A percentile compares a stretch with the other conserved stretches of the same genome.
Conservation (phyloP, 2,797 vertebrate genomes). For the Sebastes taczanowskii region DNA sequence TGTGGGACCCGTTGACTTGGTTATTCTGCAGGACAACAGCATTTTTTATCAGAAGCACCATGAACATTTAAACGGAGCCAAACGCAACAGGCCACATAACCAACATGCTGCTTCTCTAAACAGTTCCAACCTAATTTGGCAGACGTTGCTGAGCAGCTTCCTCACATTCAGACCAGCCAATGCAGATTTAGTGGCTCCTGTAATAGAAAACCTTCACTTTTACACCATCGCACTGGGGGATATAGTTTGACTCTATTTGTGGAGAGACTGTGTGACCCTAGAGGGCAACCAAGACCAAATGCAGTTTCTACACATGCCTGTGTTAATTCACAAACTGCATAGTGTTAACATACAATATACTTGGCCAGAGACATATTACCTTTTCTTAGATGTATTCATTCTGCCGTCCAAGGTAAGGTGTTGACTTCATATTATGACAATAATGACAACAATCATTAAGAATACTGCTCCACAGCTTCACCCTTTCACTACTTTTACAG, state of each 20-base stretch:
- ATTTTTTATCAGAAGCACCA: slow-evolving; percentile 3
- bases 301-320: not conserved
- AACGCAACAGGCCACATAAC: slow-evolving; percentile 5
- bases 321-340: not conserved
- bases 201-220: not conserved
- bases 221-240: not conserved
- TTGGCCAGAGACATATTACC: not conserved
- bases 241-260: not conserved
- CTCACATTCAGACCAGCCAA: slow-evolving; percentile 1
- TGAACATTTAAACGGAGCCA: not conserved
- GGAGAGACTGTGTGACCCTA: slow-evolving; percentile 7
- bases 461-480: not conserved
- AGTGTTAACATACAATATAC: not conserved
- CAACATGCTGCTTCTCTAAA: slow-evolving; percentile 6
- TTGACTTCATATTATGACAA: not conserved
- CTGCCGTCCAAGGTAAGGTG: not conserved
- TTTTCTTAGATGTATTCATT: not conserved
- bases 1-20: not conserved
- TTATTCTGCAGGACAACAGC: slow-evolving; percentile 23
- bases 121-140: slow-evolving; percentile 26
- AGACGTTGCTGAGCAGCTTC: not conserved
- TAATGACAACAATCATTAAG: not conserved
- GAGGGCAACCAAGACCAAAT: slow-evolving; percentile 44
- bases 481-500: not conserved
- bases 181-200: slow-evolving; percentile 10